Evolutionary conservation across 2,888 invertebrate genomes (phyloP), one percentile per base, ranked within the genome.

Genomic region (Tetranychus truncatus): DNA sequence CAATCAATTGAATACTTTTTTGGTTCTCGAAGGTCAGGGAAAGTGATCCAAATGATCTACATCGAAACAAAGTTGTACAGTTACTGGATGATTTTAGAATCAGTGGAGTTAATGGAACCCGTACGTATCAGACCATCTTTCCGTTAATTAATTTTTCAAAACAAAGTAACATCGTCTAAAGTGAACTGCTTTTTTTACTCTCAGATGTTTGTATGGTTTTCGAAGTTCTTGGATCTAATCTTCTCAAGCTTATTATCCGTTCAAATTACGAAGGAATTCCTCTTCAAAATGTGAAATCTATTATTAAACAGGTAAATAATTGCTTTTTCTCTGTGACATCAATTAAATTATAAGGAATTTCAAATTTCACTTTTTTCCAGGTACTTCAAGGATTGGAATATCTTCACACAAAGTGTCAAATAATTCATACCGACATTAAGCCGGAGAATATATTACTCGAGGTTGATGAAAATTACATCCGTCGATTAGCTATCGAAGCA

Each of bases 241-340:
- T 99, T 80, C 87, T 99, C 81, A 99, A 97, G 85, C 86, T 99
- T 80, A 99, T 99, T 82, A 92, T 97, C 82, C 91, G 95, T 83
- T 96, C 95, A 79, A 95, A 95, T 84, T 99, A 99, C 85, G 90
- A 92, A 83, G 99, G 99, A 80, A 95, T 99, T 82, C 96, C 97
- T 75, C 86, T 95, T 78, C 88, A 88, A 81, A 97, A 97, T 85
- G 99, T 99, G 44, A 93, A 92, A 84, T 89, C 89, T 80, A 99
- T 99, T 80, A 95, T 94, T 81, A 66, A 69, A 44, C 81, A 88
- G 88, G 69, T 69, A 69, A 69, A 21, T 69, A 15, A 24, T 34
- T 34, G 34, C 5, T 34, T 34, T 34, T 34, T 5, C 34, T 5
- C 3, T 34, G 34, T 34, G 34, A 0, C 0, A 34, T 34, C 34